Conservation (phyloP, 2,888 invertebrate species). For the Lasioglossum lativentre region DNA sequence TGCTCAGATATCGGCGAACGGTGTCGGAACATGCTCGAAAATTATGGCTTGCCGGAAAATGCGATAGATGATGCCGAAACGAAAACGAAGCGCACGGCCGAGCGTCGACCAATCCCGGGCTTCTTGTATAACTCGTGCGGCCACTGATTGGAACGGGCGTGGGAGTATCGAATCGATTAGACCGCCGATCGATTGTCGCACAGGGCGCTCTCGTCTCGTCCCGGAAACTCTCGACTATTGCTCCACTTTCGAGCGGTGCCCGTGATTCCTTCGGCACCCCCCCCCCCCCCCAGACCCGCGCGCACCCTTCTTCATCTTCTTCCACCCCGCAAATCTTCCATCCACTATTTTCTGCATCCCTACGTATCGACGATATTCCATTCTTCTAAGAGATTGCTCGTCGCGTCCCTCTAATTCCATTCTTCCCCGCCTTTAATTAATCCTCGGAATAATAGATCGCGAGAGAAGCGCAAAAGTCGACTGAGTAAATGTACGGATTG, state of each 20-base stretch:
- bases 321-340: background rate
- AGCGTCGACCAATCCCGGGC: slow-evolving; percentile 59
- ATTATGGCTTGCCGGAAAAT: slow-evolving; percentile 68
- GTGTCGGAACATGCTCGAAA: slow-evolving; percentile 49
- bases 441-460: background rate
- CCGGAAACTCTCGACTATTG: slow-evolving; percentile 68
- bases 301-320: background rate
- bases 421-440: background rate
- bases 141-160: slow-evolving; percentile 70
- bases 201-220: slow-evolving; percentile 48
- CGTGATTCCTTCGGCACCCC: slow-evolving; percentile 56
- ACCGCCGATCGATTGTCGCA: slow-evolving; percentile 68
- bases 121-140: slow-evolving; percentile 65
- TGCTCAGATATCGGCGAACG: slow-evolving; percentile 45
- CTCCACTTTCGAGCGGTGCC: slow-evolving; percentile 64
- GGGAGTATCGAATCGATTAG: slow-evolving; percentile 75
- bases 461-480: background rate
- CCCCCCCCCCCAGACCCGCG: too few relatives aligned
- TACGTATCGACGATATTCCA: background rate
- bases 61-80: slow-evolving; percentile 66
- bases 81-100: slow-evolving; percentile 60
- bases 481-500: background rate
- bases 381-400: background rate
- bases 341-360: background rate
- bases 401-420: background rate